A percentile compares a stretch with the other conserved stretches of the same genome.
phyloP scores from a whole-genome alignment of 2,113 vertebrate genomes.

The Montifringilla adamsi region DNA sequence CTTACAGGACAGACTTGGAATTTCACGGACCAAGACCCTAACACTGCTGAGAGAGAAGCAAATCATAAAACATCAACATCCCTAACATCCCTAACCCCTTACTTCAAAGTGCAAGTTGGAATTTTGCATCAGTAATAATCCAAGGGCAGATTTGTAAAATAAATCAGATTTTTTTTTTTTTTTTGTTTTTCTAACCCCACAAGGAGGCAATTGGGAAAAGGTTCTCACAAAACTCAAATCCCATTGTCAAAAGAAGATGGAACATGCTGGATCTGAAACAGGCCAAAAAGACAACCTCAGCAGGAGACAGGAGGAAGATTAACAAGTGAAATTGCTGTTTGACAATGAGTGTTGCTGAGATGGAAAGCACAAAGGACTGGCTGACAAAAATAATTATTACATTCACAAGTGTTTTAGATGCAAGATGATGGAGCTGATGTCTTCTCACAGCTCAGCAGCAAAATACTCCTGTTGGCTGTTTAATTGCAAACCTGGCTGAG shows the following conservation, averaged over 20 bases:
- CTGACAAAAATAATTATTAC: conserved; percentile 31
- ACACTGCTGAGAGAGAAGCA: not conserved
- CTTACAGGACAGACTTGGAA: not conserved
- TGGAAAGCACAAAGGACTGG: conserved; percentile 16
- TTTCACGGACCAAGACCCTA: not conserved
- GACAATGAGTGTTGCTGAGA: conserved; percentile 4
- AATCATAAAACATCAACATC: not conserved
- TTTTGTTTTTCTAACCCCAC: not conserved
- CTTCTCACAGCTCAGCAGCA: not conserved
- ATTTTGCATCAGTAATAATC: not conserved
- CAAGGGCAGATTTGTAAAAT: not conserved
- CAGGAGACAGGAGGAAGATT: conserved; percentile 5
- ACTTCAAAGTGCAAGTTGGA: not conserved
- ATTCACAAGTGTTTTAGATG: conserved; percentile 9
- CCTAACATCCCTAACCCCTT: not conserved
- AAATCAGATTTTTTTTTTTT: not conserved
- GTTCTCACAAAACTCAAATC: not conserved
- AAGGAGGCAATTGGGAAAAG: not conserved
- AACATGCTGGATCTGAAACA: not conserved
- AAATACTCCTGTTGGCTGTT: not conserved
- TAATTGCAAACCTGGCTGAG: not conserved
- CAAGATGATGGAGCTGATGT: not conserved
- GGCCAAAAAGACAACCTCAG: not conserved
- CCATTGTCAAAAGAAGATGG: not conserved
- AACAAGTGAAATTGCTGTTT: conserved; percentile 20